Evolutionary conservation across 2,797 vertebrate genomes (phyloP).

Genomic region (Antennarius maculatus): DNA sequence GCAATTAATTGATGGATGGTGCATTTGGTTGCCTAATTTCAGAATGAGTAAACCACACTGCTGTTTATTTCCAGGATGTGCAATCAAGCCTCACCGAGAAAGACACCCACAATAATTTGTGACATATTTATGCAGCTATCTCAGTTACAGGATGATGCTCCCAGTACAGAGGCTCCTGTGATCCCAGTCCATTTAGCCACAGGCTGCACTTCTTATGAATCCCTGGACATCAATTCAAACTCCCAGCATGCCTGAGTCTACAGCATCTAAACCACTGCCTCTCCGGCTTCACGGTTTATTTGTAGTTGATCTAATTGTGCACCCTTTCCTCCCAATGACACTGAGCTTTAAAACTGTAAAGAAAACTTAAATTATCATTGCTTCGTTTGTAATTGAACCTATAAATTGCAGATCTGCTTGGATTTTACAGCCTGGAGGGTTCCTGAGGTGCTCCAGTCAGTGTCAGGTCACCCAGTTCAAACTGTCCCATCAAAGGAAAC

Average conservation of each 20-base stretch:
- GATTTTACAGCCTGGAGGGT: conserved; percentile 22
- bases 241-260: conserved; percentile 45
- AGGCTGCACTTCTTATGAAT: conserved; percentile 34
- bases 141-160: conserved; percentile 17
- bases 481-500: conserved; percentile 34
- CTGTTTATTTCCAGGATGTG: neutral
- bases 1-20: neutral
- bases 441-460: conserved; percentile 33
- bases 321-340: neutral
- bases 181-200: conserved; percentile 16
- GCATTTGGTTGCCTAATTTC: neutral
- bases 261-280: conserved; percentile 12
- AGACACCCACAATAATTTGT: neutral
- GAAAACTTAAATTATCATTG: neutral
- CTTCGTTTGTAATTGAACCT: conserved; percentile 20
- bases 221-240: conserved; percentile 37
- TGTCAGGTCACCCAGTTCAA: conserved; percentile 30
- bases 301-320: conserved; percentile 9
- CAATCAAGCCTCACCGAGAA: neutral
- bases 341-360: neutral
- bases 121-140: conserved; percentile 21
- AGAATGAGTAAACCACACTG: neutral
- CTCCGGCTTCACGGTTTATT: conserved; percentile 27
- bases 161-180: conserved; percentile 7
- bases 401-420: conserved; percentile 35